Evolutionary conservation across 2,888 invertebrate species (phyloP), one percentile per base, ranked within the genome.

Genomic region (Ceraclea dissimilis): DNA sequence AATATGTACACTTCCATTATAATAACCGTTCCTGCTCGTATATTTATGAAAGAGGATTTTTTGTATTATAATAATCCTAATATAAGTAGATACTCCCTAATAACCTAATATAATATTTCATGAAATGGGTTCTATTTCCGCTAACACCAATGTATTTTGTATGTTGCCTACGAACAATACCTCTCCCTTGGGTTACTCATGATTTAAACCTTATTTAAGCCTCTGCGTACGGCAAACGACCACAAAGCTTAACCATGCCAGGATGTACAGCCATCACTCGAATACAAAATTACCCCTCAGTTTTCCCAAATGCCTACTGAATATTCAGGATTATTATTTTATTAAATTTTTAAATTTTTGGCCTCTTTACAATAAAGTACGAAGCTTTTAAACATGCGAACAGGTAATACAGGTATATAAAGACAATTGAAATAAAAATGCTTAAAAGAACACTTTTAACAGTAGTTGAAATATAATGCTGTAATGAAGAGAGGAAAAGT

Each of bases 141-240:
- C 39, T 39, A 39, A 39, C 39, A 39, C 39, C 39, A 13, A 39
- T 39, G 39, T 39, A 39, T 39, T 39, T 39, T 39, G 39, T 39
- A 39, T 39, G 39, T 39, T 8, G 39, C 39, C 39, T 39, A 16
- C 26, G 26, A 26, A 26, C 26, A 26, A 26, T 26, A 26, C 26
- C 26, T 26, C 16, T 39, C 39, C 39, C 39, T 39, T 16, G 39
- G 39, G 39, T n/a, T 39, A 39, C 39, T 39, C 39, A 39, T 39
- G 39, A 39, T 39, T 39, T 39, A 39, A 39, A 39, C 39, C 39
- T 39, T 39, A 19, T 55, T 55, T 55, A 55, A 55, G 55, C 55
- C 46, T 43, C 44, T 46, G 22, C 33, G 50, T 55, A 55, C 55
- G 55, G 49, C 54, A 39, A 49, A 54, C 54, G 43, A 54, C 54